Base-by-base conservation (phyloP, 2,797 vertebrate species). In the Oryzias sinensis region DNA sequence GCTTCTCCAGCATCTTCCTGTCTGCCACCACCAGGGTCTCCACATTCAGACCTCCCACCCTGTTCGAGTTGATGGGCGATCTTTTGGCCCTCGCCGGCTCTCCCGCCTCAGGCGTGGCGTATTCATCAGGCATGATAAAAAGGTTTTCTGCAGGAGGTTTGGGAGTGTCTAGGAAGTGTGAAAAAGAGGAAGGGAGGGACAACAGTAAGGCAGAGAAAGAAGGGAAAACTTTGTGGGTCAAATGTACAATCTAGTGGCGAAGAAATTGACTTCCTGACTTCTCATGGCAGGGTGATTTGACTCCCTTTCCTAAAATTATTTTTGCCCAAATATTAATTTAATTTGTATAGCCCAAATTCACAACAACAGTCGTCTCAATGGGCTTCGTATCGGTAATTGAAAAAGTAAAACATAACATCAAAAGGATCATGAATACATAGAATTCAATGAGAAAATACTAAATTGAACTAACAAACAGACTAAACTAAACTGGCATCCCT, bases 21-120 rank as follows among this genome's bases (percentile, higher is more conserved):
- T 99, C 97, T 0, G 97, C 97, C 75, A 99, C 97, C 80, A 98
- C 97, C 42, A 99, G 92, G 1, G 97, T 98, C 87, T 99, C 97
- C 74, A 99, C 97, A 1, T 94, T 98, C 16, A 99, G 90, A 17
- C 90, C 89, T 4, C 90, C 93, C 29, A 92, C 92, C 44, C 92
- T 91, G 68, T 93, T 94, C 41, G 92, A 91, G 77, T 92, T 92
- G 65, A 94, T 89, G 69, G 93, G 88, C 0, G 97, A 97, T 56
- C 97, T 90, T 75, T 93, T 96, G 62, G 88, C 86, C 79, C 97
- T 89, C 5, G 88, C 84, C 5, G 86, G 72, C 51, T 57, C 76
- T 43, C 84, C 79, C 2, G 9, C 68, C 5, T 65, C 73, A 0
- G 80, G 65, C 14, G 72, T 68, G 18, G 79, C 86, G 6, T 95